Base-by-base conservation (phyloP, 1,140 invertebrate genomes). In the Hesperophylax magnus region DNA sequence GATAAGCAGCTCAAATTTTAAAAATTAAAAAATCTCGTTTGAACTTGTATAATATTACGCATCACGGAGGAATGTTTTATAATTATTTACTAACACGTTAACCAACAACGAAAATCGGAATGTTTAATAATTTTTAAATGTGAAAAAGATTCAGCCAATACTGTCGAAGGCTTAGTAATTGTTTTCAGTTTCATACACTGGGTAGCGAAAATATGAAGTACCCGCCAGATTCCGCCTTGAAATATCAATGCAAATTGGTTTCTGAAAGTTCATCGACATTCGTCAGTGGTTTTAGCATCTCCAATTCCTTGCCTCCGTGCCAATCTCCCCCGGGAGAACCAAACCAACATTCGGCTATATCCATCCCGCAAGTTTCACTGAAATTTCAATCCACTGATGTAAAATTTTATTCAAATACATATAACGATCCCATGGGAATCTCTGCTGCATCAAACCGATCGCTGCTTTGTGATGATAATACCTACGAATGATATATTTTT, bases 391-490 rank as follows among this genome's bases (percentile, higher is more conserved):
- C 56, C 67, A 56, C 53, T 58, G 77, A 79, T 71, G 77, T 31
- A 79, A 79, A 79, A 79, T 79, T 71, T 79, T 79, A 79, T 79
- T 79, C 77, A 79, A 79, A 58, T 47, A 47, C 39, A 79, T 60
- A 79, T 60, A 56, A 58, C 24, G 58, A 79, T 79, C 67, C 77
- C 77, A 15, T 14, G n/a, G 67, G 60, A 54, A 47, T 65, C 20
- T 17, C 39, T 27, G 76, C 52, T 65, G 60, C 61, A 60, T 71
- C 72, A 75, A 75, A 56, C 72, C 47, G 60, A 78, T 75, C 56
- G 60, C 15, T 61, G 34, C 47, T 67, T 53, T 54, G 76, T 52
- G 22, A 60, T 61, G 76, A 52, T 71, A 71, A 71, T 31, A 67
- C 31, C 39, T 20, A 53, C 18, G 67, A 18, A 11, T 20, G 67